Conservation (phyloP, 2,113 vertebrate genomes). For the Corythornis cristatus region DNA sequence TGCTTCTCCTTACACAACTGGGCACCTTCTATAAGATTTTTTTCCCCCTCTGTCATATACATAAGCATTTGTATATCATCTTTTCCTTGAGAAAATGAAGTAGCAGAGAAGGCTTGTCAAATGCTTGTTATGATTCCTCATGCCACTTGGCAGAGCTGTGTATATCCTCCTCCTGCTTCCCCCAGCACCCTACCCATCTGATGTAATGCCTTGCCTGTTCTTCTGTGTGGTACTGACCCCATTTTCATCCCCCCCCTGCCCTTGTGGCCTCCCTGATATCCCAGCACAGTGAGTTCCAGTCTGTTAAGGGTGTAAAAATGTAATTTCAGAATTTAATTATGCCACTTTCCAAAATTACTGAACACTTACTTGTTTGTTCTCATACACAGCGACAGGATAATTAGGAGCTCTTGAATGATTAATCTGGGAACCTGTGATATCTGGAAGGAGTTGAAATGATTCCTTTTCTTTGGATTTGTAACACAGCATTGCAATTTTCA, state of each 20-base stretch:
- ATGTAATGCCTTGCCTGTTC: neutral
- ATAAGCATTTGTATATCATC: neutral
- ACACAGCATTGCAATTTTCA: neutral
- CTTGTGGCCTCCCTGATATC: neutral
- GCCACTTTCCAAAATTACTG: constrained; percentile 30
- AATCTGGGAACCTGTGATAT: neutral
- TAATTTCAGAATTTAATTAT: constrained; percentile 34
- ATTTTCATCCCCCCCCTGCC: neutral
- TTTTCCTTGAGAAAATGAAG: neutral
- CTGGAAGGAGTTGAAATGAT: constrained; percentile 17
- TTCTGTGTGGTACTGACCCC: neutral
- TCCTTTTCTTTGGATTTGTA: constrained; percentile 12
- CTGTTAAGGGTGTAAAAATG: constrained; percentile 11
- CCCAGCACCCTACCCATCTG: fast-evolving
- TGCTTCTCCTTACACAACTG: neutral
- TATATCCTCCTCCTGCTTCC: neutral
- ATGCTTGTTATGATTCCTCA: neutral
- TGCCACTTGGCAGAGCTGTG: neutral
- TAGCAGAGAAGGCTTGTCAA: neutral
- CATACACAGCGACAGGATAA: constrained; percentile 12
- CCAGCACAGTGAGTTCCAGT: neutral
- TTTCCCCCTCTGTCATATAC: neutral
- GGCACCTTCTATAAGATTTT: neutral
- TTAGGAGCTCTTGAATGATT: constrained; percentile 47
- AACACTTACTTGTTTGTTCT: constrained; percentile 50